Base-by-base conservation (phyloP, 2,888 invertebrate species). In the Acanthosepion pharaonis region DNA sequence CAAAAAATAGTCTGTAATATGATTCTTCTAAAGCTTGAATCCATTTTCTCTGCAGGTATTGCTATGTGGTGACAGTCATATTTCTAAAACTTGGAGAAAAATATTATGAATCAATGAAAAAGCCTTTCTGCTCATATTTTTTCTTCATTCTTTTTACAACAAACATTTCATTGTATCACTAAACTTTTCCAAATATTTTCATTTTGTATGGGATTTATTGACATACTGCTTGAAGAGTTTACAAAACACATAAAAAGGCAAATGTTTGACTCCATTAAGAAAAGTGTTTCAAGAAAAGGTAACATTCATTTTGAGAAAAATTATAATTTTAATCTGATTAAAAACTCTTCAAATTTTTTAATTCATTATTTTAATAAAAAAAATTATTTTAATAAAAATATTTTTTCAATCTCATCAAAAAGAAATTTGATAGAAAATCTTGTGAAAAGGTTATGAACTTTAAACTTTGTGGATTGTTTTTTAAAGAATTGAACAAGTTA, bases 231-330 rank as follows among this genome's bases (percentile, higher is more conserved):
- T 33, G 15, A 78, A 15, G 78, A 78, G 33, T 78, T 78, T 78
- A 9, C n/a, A n/a, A n/a, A n/a, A 78, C 33, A n/a, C 18, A 33
- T n/a, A 78, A 78, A 25, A 78, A 78, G n/a, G 23, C n/a, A 78
- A 78, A 78, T 78, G 78, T 33, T n/a, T n/a, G 78, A n/a, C n/a
- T 78, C 78, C 78, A 78, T 78, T 78, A 78, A 78, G 78, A 78
- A 78, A 78, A 78, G 15, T 78, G 15, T 28, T 6, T 11, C 28
- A 33, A 78, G n/a, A 78, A 78, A 78, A 78, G 3, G n/a, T 11
- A n/a, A n/a, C 3, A 15, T 15, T 51, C 51, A 51, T 51, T 51
- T 51, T 11, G 15, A 51, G 15, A 51, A 15, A 51, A 51, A 78
- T 78, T 15, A 33, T 78, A n/a, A 78, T 78, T 78, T 78, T 33